phyloP scores from a whole-genome alignment of 2,113 vertebrate species.

The Antennarius striatus region DNA sequence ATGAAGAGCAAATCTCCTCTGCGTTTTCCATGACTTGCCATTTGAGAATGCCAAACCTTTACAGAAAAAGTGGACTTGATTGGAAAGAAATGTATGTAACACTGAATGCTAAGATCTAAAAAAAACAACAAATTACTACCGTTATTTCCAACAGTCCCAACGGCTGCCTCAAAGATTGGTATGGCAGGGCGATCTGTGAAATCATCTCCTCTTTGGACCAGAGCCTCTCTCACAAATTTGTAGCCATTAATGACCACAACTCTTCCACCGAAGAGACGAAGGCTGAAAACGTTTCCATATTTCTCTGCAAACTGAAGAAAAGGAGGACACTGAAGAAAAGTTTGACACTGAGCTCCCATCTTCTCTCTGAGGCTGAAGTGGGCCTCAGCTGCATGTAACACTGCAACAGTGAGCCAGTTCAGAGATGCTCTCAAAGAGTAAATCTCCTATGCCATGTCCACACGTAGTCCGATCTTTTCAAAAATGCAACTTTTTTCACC shows the following conservation, averaged over 20 bases:
- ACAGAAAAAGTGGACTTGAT: not conserved
- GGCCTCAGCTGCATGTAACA: too few species aligned
- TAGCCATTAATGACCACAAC: constrained; percentile 70
- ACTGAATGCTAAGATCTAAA: not conserved
- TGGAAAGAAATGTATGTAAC: not conserved
- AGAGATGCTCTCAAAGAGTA: too few species aligned
- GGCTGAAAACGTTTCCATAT: constrained; percentile 73
- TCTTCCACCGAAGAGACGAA: constrained; percentile 12
- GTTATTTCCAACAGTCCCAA: constrained; percentile 34
- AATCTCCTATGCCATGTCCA: too few species aligned
- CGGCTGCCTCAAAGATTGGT: constrained; percentile 16
- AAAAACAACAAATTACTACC: constrained; percentile 54
- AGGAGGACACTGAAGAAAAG: not conserved
- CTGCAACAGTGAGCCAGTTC: too few species aligned
- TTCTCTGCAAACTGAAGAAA: constrained; percentile 67
- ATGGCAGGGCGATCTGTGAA: constrained; percentile 54
- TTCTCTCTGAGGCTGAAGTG: too few species aligned
- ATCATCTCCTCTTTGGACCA: constrained; percentile 74
- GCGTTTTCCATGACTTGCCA: constrained; percentile 77
- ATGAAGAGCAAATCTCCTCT: constrained; percentile 79
- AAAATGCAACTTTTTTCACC: too few species aligned
- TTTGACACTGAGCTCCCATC: not conserved
- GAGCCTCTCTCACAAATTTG: constrained; percentile 76
- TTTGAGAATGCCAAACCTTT: constrained; percentile 71
- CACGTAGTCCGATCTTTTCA: too few species aligned